Conservation (phyloP, 2,888 invertebrate species). For the Lissonota sp. region DNA sequence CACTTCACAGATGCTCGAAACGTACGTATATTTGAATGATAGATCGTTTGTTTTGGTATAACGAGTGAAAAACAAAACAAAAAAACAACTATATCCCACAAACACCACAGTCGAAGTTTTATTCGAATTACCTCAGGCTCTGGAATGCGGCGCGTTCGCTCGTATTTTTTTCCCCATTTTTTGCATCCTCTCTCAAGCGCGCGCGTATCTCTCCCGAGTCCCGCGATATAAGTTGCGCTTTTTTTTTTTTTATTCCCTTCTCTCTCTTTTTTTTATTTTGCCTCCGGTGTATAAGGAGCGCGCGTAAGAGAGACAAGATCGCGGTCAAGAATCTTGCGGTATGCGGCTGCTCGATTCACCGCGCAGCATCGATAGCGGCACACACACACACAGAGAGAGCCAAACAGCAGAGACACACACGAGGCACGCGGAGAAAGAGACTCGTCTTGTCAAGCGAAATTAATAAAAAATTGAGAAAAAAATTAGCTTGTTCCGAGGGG, state of each 20-base stretch:
- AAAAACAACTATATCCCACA: no score
- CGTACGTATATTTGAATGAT: conserved; percentile 8
- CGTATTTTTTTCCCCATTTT: conserved; percentile 20
- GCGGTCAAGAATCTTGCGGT: conserved; percentile 62
- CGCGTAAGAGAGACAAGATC: conserved; percentile 50
- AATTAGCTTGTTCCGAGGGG: no score
- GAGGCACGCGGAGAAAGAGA: no score
- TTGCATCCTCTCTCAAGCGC: conserved; percentile 10
- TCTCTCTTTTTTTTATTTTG: conserved; percentile 9
- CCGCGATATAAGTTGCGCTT: not conserved
- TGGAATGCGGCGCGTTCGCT: conserved; percentile 21
- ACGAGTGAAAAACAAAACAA: conserved; percentile 3
- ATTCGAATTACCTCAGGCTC: conserved; percentile 5
- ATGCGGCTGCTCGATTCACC: conserved; percentile 60
- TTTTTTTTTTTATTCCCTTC: conserved; percentile 37
- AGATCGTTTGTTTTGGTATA: not conserved
- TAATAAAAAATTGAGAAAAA: no score
- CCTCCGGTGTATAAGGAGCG: conserved; percentile 15
- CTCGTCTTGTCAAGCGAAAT: no score
- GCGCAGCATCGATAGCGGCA: conserved; percentile 47
- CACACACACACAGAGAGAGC: conserved; percentile 1
- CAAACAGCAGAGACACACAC: no score
- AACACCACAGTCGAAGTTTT: not conserved
- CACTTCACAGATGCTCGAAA: conserved; percentile 32
- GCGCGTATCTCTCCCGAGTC: no score